Evolutionary conservation across 2,113 vertebrate genomes (phyloP).

Genomic region (Eudyptes chrysolophus): DNA sequence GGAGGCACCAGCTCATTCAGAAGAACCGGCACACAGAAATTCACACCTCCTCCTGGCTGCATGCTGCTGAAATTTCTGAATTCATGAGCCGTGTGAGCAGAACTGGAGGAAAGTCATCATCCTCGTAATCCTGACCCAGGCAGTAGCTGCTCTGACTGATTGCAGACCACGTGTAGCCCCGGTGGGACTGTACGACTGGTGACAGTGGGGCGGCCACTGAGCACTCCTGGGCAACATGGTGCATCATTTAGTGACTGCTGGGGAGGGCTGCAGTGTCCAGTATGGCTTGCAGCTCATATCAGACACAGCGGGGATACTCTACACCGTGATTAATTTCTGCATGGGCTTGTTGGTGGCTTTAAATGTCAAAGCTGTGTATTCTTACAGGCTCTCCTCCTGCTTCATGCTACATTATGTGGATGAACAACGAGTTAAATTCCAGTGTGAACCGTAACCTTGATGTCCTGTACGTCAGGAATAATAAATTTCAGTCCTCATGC

Average conservation of each 20-base stretch:
- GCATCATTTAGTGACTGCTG: background rate
- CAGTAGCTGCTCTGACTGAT: background rate
- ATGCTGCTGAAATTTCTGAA: background rate
- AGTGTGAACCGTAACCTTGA: background rate
- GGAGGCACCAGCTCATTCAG: background rate
- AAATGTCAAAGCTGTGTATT: background rate
- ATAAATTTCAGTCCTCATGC: background rate
- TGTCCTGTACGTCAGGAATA: background rate
- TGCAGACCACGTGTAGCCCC: rapidly evolving
- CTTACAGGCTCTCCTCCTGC: background rate
- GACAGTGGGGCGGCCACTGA: background rate
- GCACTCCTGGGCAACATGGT: background rate
- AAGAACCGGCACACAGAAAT: background rate
- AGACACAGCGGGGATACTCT: background rate
- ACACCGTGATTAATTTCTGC: background rate
- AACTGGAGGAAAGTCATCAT: background rate
- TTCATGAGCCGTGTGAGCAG: background rate
- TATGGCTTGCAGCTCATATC: background rate
- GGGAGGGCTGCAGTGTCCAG: background rate
- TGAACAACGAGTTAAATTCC: background rate
- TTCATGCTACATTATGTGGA: background rate
- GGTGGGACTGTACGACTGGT: background rate
- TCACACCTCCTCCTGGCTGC: background rate
- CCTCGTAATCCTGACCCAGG: background rate
- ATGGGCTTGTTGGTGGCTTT: background rate